Conservation (phyloP, 2,888 invertebrate species). For the Caenorhabditis wallacei region DNA sequence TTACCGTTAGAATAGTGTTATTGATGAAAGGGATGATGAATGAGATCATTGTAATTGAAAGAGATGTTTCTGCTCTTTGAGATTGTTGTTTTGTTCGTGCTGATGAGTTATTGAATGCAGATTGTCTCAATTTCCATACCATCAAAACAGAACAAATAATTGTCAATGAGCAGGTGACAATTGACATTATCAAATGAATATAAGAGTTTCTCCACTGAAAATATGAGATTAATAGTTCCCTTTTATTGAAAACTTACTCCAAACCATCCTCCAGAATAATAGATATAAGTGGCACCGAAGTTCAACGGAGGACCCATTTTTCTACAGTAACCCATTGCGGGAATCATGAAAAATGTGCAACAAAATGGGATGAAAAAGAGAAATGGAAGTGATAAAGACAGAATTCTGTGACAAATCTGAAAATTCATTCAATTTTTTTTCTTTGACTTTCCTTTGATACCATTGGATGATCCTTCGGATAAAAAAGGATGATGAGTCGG, state of each 20-base stretch:
- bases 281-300: constrained; percentile 43
- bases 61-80: constrained; percentile 33
- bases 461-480: constrained; percentile 30
- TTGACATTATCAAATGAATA: constrained; percentile 48
- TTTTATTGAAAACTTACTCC: constrained; percentile 10
- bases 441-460: neutral
- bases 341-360: constrained; percentile 50
- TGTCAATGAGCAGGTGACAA: constrained; percentile 37
- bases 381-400: constrained; percentile 14
- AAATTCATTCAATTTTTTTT: neutral
- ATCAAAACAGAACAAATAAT: constrained; percentile 28
- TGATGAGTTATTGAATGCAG: constrained; percentile 19
- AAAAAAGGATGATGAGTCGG: constrained; percentile 26
- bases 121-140: constrained; percentile 39
- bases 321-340: constrained; percentile 56
- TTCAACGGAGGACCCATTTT: constrained; percentile 41
- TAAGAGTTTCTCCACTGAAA: constrained; percentile 50
- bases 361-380: constrained; percentile 28
- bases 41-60: constrained; percentile 52
- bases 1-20: constrained; percentile 48
- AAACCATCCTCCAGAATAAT: constrained; percentile 33
- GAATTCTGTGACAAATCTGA: constrained; percentile 33
- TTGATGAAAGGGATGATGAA: constrained; percentile 53
- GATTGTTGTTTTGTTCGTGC: constrained; percentile 31
- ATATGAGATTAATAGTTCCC: neutral